phyloP scores from a whole-genome alignment of 2,113 vertebrate species.

The Thalassarche chlororhynchos region DNA sequence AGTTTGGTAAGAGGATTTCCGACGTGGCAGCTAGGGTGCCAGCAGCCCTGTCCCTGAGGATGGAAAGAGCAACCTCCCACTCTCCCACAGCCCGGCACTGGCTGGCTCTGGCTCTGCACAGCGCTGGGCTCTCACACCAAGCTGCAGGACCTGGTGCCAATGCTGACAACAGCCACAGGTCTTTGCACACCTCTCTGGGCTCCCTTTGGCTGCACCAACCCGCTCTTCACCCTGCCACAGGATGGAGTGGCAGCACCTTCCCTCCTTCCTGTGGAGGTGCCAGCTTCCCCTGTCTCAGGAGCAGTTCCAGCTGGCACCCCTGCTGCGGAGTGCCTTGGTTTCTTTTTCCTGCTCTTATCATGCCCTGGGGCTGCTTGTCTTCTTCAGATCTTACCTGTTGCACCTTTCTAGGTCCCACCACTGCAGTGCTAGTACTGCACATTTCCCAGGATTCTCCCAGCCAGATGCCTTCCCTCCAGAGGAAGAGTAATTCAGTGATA shows the following conservation, averaged over 20 bases:
- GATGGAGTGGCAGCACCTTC: neutral
- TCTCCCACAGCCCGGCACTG: neutral
- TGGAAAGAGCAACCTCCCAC: neutral
- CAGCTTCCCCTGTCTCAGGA: neutral
- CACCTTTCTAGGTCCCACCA: neutral
- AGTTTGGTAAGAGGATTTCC: neutral
- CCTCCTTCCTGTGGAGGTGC: neutral
- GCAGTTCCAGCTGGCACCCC: neutral
- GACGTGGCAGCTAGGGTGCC: neutral
- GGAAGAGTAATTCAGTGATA: neutral
- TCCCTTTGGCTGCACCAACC: neutral
- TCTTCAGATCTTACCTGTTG: neutral
- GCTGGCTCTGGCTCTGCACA: fast-evolving
- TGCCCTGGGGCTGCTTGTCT: neutral
- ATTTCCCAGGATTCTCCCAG: neutral
- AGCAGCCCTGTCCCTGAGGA: neutral
- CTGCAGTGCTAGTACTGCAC: neutral
- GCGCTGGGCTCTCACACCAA: neutral
- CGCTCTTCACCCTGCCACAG: neutral
- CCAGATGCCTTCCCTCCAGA: neutral
- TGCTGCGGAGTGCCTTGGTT: neutral
- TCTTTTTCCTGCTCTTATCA: neutral
- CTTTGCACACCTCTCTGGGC: neutral
- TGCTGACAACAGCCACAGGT: neutral
- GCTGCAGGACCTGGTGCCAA: neutral